These are phyloP conservation scores for Sebastes wilsoni DNA, from an alignment of 2,797 vertebrate species.

Conservation along the genomic window DNA sequence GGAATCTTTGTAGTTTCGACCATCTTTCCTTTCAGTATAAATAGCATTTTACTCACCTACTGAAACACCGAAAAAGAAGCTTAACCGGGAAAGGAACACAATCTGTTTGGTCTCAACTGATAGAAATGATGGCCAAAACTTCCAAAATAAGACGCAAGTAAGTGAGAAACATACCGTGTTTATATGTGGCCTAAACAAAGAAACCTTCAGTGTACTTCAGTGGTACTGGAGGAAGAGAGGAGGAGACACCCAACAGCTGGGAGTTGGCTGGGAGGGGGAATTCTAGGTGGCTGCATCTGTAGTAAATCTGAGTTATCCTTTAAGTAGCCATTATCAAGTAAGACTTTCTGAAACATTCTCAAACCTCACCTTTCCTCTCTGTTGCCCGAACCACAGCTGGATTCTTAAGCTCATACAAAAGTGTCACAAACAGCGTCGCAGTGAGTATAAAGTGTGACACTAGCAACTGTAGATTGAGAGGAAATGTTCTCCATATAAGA, in stretches of 20 bases:
- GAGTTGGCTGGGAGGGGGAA: too few relatives aligned
- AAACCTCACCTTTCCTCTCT: not conserved
- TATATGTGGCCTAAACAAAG: too few relatives aligned
- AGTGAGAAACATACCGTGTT: not conserved
- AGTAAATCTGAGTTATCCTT: too few relatives aligned
- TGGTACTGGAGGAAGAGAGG: too few relatives aligned
- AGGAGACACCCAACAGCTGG: too few relatives aligned
- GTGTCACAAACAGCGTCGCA: not conserved
- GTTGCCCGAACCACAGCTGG: not conserved
- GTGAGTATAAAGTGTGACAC: not conserved
- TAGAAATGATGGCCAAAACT: not conserved
- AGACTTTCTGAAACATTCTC: too few relatives aligned
- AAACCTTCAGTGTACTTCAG: too few relatives aligned
- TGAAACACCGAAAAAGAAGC: not conserved
- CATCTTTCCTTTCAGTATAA: not conserved
- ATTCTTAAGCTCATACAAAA: not conserved
- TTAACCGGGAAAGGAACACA: not conserved
- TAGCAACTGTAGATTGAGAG: not conserved
- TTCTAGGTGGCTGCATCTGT: too few relatives aligned
- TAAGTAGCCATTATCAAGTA: too few relatives aligned
- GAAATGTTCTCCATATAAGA: not conserved
- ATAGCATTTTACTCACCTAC: not conserved
- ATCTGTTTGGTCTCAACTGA: not conserved
- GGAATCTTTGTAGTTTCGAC: not conserved
- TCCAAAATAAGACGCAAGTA: not conserved